A percentile compares a stretch with the other conserved stretches of the same genome.
Evolutionary conservation across 1,140 invertebrate species (phyloP).

Genomic region (Harlomillsia oculata): DNA sequence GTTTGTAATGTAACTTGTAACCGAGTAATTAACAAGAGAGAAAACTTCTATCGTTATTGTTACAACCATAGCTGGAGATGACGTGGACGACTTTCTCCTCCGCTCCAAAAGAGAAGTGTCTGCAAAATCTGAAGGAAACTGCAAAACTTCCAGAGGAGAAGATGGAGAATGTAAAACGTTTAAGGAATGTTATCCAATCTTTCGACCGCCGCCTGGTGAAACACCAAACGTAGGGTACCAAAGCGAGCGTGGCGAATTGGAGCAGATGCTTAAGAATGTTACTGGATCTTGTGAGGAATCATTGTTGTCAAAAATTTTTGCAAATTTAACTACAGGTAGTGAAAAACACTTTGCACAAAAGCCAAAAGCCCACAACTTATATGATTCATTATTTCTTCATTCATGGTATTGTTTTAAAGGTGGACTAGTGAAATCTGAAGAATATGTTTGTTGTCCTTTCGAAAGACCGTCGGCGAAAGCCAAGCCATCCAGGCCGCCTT

Average conservation of each 20-base stretch:
- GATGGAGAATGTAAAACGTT: conserved; percentile 16
- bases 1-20: too few species aligned
- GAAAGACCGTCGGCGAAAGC: not conserved
- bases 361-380: too few species aligned
- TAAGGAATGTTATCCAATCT: conserved; percentile 20
- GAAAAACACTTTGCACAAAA: too few species aligned
- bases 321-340: not conserved
- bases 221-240: not conserved
- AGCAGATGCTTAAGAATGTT: conserved; percentile 4
- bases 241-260: not conserved
- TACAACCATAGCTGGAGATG: too few species aligned
- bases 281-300: conserved; percentile 2
- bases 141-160: conserved; percentile 3
- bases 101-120: not conserved
- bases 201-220: not conserved
- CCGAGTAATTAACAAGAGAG: too few species aligned
- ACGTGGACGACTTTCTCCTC: not conserved
- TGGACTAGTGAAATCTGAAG: not conserved
- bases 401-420: conserved; percentile 3
- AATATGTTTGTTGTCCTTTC: conserved; percentile 18
- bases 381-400: not conserved
- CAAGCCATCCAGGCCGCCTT: conserved; percentile 1
- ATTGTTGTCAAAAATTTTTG: not conserved
- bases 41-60: too few species aligned
- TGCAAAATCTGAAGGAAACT: not conserved